Evolutionary conservation across 1,140 invertebrate species (phyloP), one percentile per base, ranked within the genome.

Genomic region (Polyergus mexicanus): DNA sequence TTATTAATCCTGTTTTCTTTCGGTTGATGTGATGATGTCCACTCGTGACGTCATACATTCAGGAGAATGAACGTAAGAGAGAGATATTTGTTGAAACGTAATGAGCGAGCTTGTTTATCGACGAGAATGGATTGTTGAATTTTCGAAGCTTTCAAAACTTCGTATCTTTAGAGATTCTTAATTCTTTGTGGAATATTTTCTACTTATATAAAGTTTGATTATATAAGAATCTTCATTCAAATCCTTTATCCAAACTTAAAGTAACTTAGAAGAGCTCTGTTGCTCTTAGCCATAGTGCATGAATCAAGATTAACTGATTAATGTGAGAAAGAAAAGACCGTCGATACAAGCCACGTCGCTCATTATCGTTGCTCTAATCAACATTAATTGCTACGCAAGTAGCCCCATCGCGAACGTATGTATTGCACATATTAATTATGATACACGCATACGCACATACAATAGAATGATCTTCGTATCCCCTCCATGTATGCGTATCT

Each of bases 1-100:
- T 92, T 91, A 60, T 86, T 90, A 85, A 71, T 86, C 66, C 74
- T 19, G 16, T 13, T 16, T 51, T 16, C 3, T 16, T 16, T 71
- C 10, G n/a, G 56, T 77, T 75, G 19, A 7, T 65, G 35, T 76
- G 60, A 69, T 32, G 51, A 74, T 58, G 56, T 84, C 32, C 56
- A 74, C 51, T 41, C 72, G 71, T 76, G 78, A 76, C 63, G 41
- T 83, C 84, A 54, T 51, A 60, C 80, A 54, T 51, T 54, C 80
- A 56, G 44, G 16, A 25, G n/a, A 75, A 41, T 47, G 78, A 71
- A 44, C 66, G 66, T 76, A 51, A 11, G 10, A 38, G 28, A 68
- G 62, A 83, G 60, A 28, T 44, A 44, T 35, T 28, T 44, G 38
- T 32, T 16, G 22, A 19, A 32, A 69, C 62, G 19, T 76, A 78